A percentile compares a stretch with the other conserved stretches of the same genome.
Conservation (phyloP, 2,888 invertebrate genomes). For the Tortrix viridana region DNA sequence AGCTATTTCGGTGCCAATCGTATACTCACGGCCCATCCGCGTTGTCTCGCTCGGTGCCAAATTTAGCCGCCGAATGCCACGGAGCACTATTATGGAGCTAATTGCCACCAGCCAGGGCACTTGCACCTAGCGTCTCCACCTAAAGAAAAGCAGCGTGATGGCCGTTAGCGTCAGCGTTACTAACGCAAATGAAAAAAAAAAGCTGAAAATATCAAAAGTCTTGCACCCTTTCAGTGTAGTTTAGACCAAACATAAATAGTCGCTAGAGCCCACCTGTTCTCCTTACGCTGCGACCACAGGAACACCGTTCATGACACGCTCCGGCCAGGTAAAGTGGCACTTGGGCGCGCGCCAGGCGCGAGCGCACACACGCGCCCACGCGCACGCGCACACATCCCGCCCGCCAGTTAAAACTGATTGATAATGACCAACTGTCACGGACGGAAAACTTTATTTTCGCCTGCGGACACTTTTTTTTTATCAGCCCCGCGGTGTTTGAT, state of each 20-base stretch:
- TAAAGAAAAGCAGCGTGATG: not conserved
- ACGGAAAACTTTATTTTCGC: constrained; percentile 72
- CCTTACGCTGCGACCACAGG: constrained; percentile 24
- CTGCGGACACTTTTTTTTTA: constrained; percentile 56
- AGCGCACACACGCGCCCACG: constrained; percentile 42
- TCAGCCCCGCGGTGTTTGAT: constrained; percentile 63
- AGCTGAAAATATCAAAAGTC: constrained; percentile 6
- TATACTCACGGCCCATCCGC: constrained; percentile 56
- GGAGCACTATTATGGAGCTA: constrained; percentile 68
- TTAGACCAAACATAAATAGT: constrained; percentile 24
- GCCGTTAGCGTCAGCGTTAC: constrained; percentile 10
- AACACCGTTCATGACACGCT: constrained; percentile 27
- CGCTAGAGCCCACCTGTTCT: constrained; percentile 30
- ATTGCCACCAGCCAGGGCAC: constrained; percentile 54
- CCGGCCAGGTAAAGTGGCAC: constrained; percentile 44
- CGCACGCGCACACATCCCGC: constrained; percentile 51
- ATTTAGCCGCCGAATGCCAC: constrained; percentile 64
- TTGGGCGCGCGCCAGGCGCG: constrained; percentile 53
- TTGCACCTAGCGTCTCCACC: constrained; percentile 13
- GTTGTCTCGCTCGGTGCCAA: constrained; percentile 57
- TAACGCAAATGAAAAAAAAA: constrained; percentile 17
- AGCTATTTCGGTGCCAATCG: constrained; percentile 59
- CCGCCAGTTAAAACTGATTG: constrained; percentile 78
- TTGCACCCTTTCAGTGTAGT: constrained; percentile 16
- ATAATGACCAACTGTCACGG: constrained; percentile 80